Evolutionary conservation across 2,113 vertebrate species (phyloP), one percentile per base, ranked within the genome.

Genomic region (Micronycteris hirsuta): DNA sequence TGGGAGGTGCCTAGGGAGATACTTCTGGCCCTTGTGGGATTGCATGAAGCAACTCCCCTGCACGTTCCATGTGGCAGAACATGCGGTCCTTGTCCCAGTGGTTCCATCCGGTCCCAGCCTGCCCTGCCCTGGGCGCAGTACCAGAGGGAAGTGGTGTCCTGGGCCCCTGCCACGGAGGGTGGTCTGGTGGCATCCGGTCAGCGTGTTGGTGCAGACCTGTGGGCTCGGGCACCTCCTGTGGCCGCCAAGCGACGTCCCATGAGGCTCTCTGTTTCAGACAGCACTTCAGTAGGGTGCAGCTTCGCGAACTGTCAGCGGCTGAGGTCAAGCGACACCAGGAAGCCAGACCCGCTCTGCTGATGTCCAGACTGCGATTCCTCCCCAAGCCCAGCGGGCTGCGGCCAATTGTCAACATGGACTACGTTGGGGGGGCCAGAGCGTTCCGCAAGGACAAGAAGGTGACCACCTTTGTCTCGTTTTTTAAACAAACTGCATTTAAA

Each of bases 311-410:
- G 81, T 98, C 98, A 2, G 95, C 96, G 3, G 96, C 98, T 2
- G 98, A 99, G 74, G 91, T 99, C 38, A 91, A 96, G 70, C 88
- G 71, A 1, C 95, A 92, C 2, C 95, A 0, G 45, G 70, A 76
- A 3, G 43, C 80, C 49, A 98, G 98, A 12, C 95, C 82, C 0
- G 7, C 95, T 86, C 97, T 98, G 0, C 41, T 99, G 56, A 95
- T 93, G 0, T 99, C 99, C 43, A 99, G 97, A 36, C 98, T 99
- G 33, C 99, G 99, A 20, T 99, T 99, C 96, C 99, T 99, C 96
- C 99, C 99, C 41, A 99, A 99, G 98, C 68, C 33, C 0, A 97
- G 98, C 0, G 98, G 99, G 13, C 98, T 99, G 91, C 99, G 99
- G 52, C 99, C 99, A 0, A 99, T 99, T 81, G 99, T 99, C n/a